Conservation (phyloP, 2,888 invertebrate species). For the Andrena camellia region DNA sequence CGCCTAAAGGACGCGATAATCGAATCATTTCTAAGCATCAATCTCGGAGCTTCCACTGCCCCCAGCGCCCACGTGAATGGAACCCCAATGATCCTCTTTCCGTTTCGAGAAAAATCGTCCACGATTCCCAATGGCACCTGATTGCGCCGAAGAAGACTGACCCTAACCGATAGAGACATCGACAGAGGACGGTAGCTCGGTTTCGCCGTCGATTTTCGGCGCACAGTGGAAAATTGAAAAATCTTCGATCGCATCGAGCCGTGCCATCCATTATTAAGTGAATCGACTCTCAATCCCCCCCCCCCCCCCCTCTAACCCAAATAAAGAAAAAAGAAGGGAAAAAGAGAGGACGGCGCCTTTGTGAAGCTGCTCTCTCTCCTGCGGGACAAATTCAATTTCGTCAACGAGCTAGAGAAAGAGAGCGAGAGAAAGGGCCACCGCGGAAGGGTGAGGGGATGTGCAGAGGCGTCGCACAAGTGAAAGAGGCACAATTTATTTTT, state of each 20-base stretch:
- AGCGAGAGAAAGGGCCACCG: neutral
- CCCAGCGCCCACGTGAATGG: neutral
- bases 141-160: neutral
- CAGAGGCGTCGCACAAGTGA: slow-evolving; percentile 14
- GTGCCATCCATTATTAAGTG: slow-evolving; percentile 33
- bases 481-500: slow-evolving; percentile 54
- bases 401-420: slow-evolving; percentile 3
- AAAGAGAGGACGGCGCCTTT: neutral
- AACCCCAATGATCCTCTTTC: slow-evolving; percentile 1
- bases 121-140: slow-evolving; percentile 6
- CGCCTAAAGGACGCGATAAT: neutral
- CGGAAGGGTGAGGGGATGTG: neutral
- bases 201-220: slow-evolving; percentile 21
- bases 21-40: neutral
- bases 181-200: neutral
- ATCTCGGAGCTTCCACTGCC: neutral
- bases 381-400: slow-evolving; percentile 54
- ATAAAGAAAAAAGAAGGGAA: neutral
- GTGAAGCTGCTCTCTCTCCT: neutral
- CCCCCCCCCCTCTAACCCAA: neutral
- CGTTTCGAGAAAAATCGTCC: neutral
- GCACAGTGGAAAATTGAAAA: slow-evolving; percentile 38
- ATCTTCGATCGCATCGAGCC: slow-evolving; percentile 1
- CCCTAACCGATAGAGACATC: neutral
- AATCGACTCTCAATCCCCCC: slow-evolving; percentile 25